Conservation (phyloP, 2,888 invertebrate species). For the Thelaira solivaga region DNA sequence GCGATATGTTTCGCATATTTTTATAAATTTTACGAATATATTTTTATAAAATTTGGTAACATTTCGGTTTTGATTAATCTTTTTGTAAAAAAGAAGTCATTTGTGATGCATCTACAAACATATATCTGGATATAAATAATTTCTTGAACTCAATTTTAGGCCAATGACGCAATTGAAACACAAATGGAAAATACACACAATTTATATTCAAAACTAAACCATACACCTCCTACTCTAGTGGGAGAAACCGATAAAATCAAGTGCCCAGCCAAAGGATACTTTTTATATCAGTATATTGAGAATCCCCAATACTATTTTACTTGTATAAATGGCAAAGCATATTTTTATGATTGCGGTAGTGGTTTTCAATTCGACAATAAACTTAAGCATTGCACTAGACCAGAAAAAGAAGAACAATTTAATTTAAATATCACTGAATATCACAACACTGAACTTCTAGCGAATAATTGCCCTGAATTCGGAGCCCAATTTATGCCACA, state of each 20-base stretch:
- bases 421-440: too few species aligned
- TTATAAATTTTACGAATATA: too few species aligned
- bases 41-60: too few species aligned
- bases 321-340: constrained; percentile 14
- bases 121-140: too few species aligned
- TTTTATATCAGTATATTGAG: constrained; percentile 21
- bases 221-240: not conserved
- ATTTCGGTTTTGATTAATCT: too few species aligned
- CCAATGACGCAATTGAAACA: not conserved
- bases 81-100: too few species aligned
- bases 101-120: too few species aligned
- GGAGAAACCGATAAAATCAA: not conserved
- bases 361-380: constrained; percentile 9
- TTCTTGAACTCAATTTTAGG: too few species aligned
- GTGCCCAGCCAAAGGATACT: constrained; percentile 8
- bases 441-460: too few species aligned
- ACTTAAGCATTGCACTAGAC: not conserved
- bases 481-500: not conserved
- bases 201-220: not conserved
- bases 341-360: not conserved
- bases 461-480: not conserved
- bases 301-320: constrained; percentile 4
- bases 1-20: too few species aligned
- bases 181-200: not conserved
- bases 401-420: not conserved